A percentile compares a stretch with the other conserved stretches of the same genome.
phyloP scores from a whole-genome alignment of 2,888 invertebrate species.

The Seira sanloemensis region DNA sequence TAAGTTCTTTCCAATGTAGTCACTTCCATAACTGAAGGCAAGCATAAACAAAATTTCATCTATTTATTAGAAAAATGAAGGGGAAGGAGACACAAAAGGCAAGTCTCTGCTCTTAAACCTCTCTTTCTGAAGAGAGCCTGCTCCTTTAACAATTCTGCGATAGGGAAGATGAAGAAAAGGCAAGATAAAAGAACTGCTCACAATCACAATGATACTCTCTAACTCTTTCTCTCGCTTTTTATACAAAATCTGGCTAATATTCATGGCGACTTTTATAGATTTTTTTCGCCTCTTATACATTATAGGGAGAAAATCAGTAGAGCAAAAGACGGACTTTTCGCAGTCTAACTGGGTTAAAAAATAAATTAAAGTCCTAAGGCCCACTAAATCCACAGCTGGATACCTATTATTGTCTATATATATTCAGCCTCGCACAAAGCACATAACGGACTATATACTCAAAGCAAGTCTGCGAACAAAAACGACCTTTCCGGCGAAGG shows the following conservation, averaged over 20 bases:
- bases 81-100: slow-evolving; percentile 10
- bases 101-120: neutral
- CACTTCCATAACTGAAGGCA: neutral
- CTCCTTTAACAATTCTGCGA: neutral
- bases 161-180: neutral
- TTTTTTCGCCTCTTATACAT: neutral
- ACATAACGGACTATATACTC: too few species aligned
- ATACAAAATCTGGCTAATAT: neutral
- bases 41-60: neutral
- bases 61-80: slow-evolving; percentile 16
- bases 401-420: slow-evolving; percentile 60
- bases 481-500: too few species aligned
- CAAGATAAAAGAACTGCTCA: neutral
- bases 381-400: slow-evolving; percentile 66
- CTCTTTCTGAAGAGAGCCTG: neutral
- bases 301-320: neutral
- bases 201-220: neutral
- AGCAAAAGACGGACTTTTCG: neutral
- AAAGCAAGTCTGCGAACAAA: too few species aligned
- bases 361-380: slow-evolving; percentile 65
- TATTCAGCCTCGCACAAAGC: too few species aligned
- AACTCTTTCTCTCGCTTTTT: neutral
- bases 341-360: slow-evolving; percentile 63
- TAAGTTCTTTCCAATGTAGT: neutral
- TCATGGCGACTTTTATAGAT: neutral